These are phyloP conservation scores for Aplysia californica DNA, from an alignment of 1,140 invertebrate species.

Conservation along the genomic window DNA sequence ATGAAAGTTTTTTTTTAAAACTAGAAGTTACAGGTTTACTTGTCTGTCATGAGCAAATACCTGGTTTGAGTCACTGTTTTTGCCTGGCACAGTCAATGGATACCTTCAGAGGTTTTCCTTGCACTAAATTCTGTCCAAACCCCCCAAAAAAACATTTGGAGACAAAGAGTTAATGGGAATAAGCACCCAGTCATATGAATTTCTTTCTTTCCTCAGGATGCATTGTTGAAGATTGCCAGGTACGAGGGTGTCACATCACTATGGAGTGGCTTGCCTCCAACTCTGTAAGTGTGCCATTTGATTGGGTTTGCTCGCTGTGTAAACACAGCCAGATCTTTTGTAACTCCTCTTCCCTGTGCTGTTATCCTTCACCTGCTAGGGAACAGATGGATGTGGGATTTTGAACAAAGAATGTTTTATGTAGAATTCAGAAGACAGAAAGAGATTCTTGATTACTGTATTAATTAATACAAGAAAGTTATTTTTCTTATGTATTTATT, in stretches of 20 bases:
- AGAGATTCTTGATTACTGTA: no score
- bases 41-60: no score
- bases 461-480: no score
- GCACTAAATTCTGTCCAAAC: not conserved
- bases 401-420: not conserved
- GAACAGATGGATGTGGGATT: not conserved
- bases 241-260: constrained; percentile 90
- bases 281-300: constrained; percentile 76
- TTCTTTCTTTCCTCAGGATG: constrained; percentile 82
- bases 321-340: not conserved
- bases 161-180: not conserved
- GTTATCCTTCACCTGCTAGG: not conserved
- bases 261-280: constrained; percentile 97
- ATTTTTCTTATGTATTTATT: no score
- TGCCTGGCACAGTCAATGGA: not conserved
- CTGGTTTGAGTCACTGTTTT: not conserved
- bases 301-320: not conserved
- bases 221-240: constrained; percentile 90
- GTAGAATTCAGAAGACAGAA: no score
- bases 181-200: not conserved
- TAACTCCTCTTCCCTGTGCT: not conserved
- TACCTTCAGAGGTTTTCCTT: not conserved
- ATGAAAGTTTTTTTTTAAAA: no score
- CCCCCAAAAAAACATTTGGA: not conserved
- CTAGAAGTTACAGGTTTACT: no score